phyloP scores from a whole-genome alignment of 2,888 invertebrate species.

The Acanthosoma haemorrhoidale region DNA sequence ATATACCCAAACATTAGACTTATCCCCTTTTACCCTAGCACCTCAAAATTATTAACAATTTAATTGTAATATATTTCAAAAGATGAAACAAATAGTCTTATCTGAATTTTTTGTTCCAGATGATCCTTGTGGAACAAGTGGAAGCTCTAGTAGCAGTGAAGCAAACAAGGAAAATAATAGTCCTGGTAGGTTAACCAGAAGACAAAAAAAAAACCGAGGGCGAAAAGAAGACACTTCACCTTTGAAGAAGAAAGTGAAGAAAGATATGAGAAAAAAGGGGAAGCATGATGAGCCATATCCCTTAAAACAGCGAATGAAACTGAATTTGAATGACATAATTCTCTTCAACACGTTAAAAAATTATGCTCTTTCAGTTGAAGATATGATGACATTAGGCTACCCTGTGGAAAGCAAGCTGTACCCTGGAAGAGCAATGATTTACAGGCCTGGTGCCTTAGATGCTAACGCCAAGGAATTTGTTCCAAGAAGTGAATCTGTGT shows the following conservation, averaged over 20 bases:
- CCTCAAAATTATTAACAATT: too few relatives aligned
- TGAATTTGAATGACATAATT: conserved; percentile 52
- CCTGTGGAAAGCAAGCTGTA: conserved; percentile 60
- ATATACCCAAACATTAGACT: too few relatives aligned
- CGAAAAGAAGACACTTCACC: conserved; percentile 42
- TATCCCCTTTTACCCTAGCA: too few relatives aligned
- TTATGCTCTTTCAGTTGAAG: conserved; percentile 58
- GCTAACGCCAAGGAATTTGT: conserved; percentile 65
- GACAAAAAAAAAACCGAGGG: conserved; percentile 52
- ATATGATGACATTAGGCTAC: conserved; percentile 63
- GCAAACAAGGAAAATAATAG: conserved; percentile 43
- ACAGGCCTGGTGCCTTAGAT: conserved; percentile 53
- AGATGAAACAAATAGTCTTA: too few relatives aligned
- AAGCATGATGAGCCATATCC: conserved; percentile 12
- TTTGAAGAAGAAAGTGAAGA: conserved; percentile 43
- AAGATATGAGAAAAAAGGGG: conserved; percentile 42
- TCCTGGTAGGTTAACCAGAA: conserved; percentile 44
- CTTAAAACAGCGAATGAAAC: conserved; percentile 42
- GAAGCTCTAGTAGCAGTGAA: conserved; percentile 44
- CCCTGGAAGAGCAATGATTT: conserved; percentile 59
- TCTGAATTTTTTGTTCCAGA: too few relatives aligned
- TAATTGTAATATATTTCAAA: too few relatives aligned
- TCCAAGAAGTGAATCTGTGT: conserved; percentile 46
- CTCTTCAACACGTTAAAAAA: conserved; percentile 55
- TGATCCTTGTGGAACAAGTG: conserved; percentile 44